Evolutionary conservation across 2,113 vertebrate species (phyloP), one percentile per base, ranked within the genome.

Genomic region (Turdus rufiventris): DNA sequence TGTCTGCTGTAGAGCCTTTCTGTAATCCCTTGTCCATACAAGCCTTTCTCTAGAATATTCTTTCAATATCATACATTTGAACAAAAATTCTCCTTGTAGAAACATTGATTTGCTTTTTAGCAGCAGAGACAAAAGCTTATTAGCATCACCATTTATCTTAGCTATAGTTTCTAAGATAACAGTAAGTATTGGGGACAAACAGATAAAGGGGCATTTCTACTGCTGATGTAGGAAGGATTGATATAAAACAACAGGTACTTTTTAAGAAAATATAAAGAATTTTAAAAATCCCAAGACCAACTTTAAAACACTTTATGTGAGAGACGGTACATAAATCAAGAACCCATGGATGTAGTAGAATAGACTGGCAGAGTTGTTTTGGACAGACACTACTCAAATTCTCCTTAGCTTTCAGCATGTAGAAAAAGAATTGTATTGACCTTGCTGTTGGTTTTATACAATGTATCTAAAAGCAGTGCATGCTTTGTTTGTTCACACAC

Each of bases 21-120:
- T 29, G 47, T 82, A 77, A 91, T 57, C 57, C 31, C 53, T 51
- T 53, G 48, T 23, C 79, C 65, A 34, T 19, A 45, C 3, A 77
- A 81, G 47, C 3, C 31, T 36, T 75, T 62, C 51, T 86, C 56
- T 50, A 80, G 60, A 96, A 88, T 85, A 85, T 74, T 86, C 34
- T 60, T 87, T 73, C 21, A 73, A 18, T 51, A 68, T 40, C 62
- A 77, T 8, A 34, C 36, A 63, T 74, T 34, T 56, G 5, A 76
- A 60, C 29, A 73, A 86, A 88, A 81, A n/a, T 12, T 57, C 14
- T 63, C 29, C 20, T 62, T 56, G n/a, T 25, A 23, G 56, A 91
- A 83, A 60, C 24, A 66, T 0, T 61, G 10, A 58, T 45, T 71
- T 72, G 13, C 4, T 83, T 82, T 89, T 56, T 23, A 71, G 51